These are phyloP conservation scores for Dinocampus coccinellae DNA, from an alignment of 2,888 invertebrate species.

Conservation along the genomic window DNA sequence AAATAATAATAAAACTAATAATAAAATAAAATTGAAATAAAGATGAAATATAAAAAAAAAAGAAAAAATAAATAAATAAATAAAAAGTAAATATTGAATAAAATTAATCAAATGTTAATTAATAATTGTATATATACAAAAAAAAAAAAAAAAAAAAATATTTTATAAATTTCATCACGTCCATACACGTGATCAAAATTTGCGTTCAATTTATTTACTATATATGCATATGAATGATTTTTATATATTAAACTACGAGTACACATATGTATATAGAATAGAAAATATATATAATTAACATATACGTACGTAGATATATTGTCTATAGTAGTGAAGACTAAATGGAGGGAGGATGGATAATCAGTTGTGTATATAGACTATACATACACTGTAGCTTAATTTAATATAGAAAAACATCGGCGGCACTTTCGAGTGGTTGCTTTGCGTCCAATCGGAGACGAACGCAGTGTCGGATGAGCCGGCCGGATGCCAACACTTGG, in stretches of 20 bases:
- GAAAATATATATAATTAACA: constrained; percentile 19
- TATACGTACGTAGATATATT: constrained; percentile 7
- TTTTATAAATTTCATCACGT: neutral
- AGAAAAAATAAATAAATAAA: neutral
- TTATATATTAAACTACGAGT: constrained; percentile 1
- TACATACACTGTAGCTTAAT: constrained; percentile 56
- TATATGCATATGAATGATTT: neutral
- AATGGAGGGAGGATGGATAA: constrained; percentile 34
- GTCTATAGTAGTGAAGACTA: constrained; percentile 43
- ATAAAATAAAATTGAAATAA: neutral
- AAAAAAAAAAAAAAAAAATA: too few species aligned
- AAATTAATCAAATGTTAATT: neutral
- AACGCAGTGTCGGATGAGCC: constrained; percentile 62
- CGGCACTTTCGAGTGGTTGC: constrained; percentile 42
- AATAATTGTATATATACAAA: constrained; percentile 15
- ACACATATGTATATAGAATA: constrained; percentile 15
- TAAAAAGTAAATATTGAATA: neutral
- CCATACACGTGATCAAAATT: neutral
- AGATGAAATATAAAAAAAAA: neutral
- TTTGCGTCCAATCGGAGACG: constrained; percentile 59
- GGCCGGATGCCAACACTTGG: constrained; percentile 58
- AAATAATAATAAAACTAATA: neutral
- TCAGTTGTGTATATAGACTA: constrained; percentile 28
- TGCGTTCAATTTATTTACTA: neutral
- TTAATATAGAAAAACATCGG: constrained; percentile 60